Evolutionary conservation across 2,888 invertebrate species (phyloP).

Genomic region (Cecidostiba fungosa): DNA sequence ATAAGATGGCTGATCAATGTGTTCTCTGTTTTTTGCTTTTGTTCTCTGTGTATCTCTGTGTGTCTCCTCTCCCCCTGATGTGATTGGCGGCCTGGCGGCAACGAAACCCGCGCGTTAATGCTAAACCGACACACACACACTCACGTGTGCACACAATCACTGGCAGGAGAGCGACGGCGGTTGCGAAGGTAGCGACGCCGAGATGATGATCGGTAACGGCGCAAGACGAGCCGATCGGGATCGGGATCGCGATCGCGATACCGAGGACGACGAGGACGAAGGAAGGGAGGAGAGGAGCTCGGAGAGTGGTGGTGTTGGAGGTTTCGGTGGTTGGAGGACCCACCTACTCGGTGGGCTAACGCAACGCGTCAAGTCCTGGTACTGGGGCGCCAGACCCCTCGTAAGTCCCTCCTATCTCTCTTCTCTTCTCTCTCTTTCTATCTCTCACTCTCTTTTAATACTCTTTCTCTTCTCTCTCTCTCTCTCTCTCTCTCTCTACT

Average conservation of each 20-base stretch:
- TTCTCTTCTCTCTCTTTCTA: slow-evolving; percentile 50
- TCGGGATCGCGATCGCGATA: slow-evolving; percentile 78
- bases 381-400: slow-evolving; percentile 96
- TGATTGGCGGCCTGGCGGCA: slow-evolving; percentile 4
- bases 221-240: slow-evolving; percentile 74
- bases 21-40: slow-evolving; percentile 60
- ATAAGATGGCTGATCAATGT: slow-evolving; percentile 55
- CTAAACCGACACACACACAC: slow-evolving; percentile 1
- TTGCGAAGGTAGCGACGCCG: slow-evolving; percentile 80
- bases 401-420: slow-evolving; percentile 85
- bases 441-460: slow-evolving; percentile 11
- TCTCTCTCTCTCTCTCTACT: slow-evolving; percentile 50
- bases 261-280: slow-evolving; percentile 78
- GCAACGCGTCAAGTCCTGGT: slow-evolving; percentile 98
- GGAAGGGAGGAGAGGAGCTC: slow-evolving; percentile 79
- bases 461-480: slow-evolving; percentile 54
- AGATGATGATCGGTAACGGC: slow-evolving; percentile 80
- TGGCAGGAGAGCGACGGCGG: slow-evolving; percentile 77
- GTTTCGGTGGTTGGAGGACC: slow-evolving; percentile 92
- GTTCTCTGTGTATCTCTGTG: slow-evolving; percentile 58
- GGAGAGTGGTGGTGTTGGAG: slow-evolving; percentile 80
- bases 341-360: slow-evolving; percentile 95
- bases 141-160: slow-evolving; percentile 22
- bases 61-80: slow-evolving; percentile 48
- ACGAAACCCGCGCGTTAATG: neutral